phyloP scores from a whole-genome alignment of 2,113 vertebrate genomes.

The Ardeotis arabs region DNA sequence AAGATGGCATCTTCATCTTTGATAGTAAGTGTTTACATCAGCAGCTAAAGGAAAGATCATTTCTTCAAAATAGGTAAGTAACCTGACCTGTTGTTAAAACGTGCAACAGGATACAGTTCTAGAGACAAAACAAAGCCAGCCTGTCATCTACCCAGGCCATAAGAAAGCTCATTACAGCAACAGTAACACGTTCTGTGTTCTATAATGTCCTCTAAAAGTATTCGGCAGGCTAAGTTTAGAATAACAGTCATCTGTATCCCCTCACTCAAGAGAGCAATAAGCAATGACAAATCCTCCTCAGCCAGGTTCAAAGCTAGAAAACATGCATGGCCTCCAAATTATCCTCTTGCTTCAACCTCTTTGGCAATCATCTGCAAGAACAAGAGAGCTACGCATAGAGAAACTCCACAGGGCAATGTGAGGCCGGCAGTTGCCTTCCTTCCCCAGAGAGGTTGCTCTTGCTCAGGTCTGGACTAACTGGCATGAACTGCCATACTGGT shows the following conservation, averaged over 20 bases:
- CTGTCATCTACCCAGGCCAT: background rate
- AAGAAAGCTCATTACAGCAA: background rate
- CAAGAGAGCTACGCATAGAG: fast-evolving
- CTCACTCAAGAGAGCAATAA: background rate
- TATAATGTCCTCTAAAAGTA: background rate
- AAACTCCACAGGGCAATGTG: background rate
- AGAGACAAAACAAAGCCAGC: background rate
- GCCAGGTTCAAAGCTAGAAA: background rate
- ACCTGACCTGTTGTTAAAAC: background rate
- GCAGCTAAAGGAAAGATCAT: background rate
- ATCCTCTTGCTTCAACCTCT: background rate
- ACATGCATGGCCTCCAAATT: background rate
- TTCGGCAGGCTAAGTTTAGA: background rate
- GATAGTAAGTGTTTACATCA: background rate
- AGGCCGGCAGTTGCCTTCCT: background rate
- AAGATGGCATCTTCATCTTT: background rate
- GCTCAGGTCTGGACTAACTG: background rate
- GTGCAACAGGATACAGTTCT: fast-evolving
- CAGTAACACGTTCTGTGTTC: background rate
- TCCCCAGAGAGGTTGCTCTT: background rate
- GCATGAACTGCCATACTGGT: fast-evolving
- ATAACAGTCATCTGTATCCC: background rate
- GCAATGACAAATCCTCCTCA: background rate
- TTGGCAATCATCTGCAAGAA: fast-evolving
- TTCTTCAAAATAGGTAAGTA: background rate